phyloP scores from a whole-genome alignment of 2,797 vertebrate species.

The Brachymystax lenok region DNA sequence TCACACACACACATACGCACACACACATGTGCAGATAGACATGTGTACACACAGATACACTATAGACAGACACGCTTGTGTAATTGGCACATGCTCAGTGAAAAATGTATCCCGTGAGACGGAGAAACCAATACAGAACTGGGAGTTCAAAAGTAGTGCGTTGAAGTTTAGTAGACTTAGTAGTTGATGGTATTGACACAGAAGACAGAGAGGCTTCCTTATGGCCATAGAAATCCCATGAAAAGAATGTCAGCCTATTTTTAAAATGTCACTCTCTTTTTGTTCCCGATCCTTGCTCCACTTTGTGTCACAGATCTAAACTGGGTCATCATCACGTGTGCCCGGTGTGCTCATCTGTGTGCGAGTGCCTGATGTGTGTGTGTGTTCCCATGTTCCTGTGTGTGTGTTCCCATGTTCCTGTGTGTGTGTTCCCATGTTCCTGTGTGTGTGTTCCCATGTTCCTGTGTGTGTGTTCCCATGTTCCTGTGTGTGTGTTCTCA shows the following conservation, averaged over 20 bases:
- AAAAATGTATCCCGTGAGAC: constrained; percentile 9
- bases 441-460: constrained; percentile 18
- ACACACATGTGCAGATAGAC: constrained; percentile 17
- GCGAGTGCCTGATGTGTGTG: constrained; percentile 9
- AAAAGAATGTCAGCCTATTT: constrained; percentile 79
- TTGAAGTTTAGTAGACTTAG: constrained; percentile 58
- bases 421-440: background rate
- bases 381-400: constrained; percentile 11
- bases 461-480: constrained; percentile 25
- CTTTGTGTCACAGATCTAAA: constrained; percentile 78
- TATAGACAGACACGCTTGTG: too few relatives aligned
- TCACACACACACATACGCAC: constrained; percentile 44
- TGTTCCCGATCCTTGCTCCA: constrained; percentile 77
- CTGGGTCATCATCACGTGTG: constrained; percentile 78
- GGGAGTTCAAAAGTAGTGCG: constrained; percentile 23
- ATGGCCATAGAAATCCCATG: constrained; percentile 58
- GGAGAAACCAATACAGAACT: constrained; percentile 14
- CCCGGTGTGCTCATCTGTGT: constrained; percentile 61
- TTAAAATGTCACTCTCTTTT: constrained; percentile 78
- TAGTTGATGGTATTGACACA: constrained; percentile 60
- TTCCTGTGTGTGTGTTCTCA: background rate
- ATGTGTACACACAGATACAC: background rate
- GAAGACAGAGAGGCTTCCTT: constrained; percentile 65
- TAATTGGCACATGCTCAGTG: too few relatives aligned
- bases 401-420: constrained; percentile 19